Percentiles rank a stretch among this genome's conserved stretches.
phyloP scores from a whole-genome alignment of 1,140 invertebrate genomes.

The Trichoplusia ni region DNA sequence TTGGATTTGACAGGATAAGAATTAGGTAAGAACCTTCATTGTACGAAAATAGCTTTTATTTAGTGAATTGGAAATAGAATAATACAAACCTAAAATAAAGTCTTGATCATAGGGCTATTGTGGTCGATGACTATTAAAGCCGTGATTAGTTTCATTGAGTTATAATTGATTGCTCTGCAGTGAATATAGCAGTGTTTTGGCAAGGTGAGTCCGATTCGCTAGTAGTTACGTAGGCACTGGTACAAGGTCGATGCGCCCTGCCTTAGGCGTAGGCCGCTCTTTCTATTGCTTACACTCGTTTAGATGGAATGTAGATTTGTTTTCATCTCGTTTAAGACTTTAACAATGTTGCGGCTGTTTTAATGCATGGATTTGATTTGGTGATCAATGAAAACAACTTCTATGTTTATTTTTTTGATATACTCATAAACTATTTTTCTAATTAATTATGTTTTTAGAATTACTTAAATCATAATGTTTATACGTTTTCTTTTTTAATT shows the following conservation, averaged over 20 bases:
- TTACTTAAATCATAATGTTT: too few relatives aligned
- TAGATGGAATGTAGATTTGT: constrained; percentile 20
- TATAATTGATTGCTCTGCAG: constrained; percentile 17
- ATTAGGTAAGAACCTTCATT: background rate
- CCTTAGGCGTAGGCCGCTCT: constrained; percentile 18
- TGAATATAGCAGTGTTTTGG: constrained; percentile 32
- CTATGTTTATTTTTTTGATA: constrained; percentile 31
- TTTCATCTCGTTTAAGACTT: constrained; percentile 40
- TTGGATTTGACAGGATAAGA: background rate
- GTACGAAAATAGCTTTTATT: constrained; percentile 1
- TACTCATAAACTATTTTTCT: too few relatives aligned
- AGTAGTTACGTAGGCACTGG: constrained; percentile 29
- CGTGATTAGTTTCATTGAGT: background rate
- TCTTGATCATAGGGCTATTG: too few relatives aligned
- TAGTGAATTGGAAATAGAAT: background rate
- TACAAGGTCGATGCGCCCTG: constrained; percentile 37
- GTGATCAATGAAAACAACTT: background rate
- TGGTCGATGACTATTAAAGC: too few relatives aligned
- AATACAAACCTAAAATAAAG: background rate
- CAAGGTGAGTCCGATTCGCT: constrained; percentile 24
- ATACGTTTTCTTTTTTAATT: too few relatives aligned
- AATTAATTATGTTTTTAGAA: too few relatives aligned
- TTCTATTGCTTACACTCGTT: constrained; percentile 18
- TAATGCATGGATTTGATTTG: background rate
- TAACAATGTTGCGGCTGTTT: background rate